Evolutionary conservation across 1,140 invertebrate species (phyloP).

Genomic region (Caenorhabditis tropicalis): DNA sequence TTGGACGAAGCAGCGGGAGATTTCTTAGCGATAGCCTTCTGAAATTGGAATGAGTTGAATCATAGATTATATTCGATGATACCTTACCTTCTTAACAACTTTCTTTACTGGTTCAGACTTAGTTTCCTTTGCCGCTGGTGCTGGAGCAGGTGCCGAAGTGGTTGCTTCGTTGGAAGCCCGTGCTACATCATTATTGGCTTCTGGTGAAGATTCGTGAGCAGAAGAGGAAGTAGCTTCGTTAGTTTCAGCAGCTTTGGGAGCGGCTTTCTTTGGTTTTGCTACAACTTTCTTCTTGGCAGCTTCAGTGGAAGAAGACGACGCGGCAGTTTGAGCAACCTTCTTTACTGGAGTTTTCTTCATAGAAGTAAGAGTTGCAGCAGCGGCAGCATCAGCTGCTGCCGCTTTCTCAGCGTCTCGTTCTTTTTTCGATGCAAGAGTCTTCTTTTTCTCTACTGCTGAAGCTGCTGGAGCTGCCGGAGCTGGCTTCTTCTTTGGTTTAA

Average conservation of each 20-base stretch:
- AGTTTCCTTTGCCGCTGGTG: not conserved
- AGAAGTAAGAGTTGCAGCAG: not conserved
- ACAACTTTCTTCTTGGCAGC: not conserved
- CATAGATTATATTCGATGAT: too few species aligned
- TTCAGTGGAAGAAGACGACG: not conserved
- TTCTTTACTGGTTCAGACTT: constrained; percentile 41
- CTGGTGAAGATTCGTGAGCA: not conserved
- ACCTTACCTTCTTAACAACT: constrained; percentile 2
- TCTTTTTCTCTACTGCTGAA: not conserved
- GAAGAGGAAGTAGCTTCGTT: not conserved
- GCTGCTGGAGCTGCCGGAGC: not conserved
- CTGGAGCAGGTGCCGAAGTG: not conserved
- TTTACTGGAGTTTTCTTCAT: constrained; percentile 30
- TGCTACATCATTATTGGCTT: not conserved
- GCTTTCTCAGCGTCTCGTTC: constrained; percentile 28
- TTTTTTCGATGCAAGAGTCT: not conserved
- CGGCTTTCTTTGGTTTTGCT: not conserved
- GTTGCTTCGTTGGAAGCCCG: not conserved
- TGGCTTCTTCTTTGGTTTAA: not conserved
- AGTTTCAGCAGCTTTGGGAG: not conserved
- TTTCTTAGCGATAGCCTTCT: constrained; percentile 9
- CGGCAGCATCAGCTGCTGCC: not conserved
- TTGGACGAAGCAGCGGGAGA: not conserved
- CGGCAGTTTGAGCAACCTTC: not conserved
- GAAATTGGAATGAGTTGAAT: too few species aligned